Conservation (phyloP, 23 tunicate species). For the Botrylloides violaceus region DNA sequence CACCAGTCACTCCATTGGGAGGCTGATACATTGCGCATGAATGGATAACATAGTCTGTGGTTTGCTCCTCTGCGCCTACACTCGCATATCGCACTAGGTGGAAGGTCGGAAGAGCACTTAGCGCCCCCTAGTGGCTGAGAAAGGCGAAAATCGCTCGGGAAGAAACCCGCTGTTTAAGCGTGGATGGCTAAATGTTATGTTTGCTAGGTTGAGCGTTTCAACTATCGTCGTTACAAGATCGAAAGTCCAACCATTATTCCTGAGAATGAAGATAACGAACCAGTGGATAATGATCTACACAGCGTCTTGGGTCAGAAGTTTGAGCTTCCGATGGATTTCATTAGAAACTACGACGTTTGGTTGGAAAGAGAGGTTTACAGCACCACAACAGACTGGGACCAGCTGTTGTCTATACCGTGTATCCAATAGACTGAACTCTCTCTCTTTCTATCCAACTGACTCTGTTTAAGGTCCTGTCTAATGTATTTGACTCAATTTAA, state of each 20-base stretch:
- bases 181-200: background rate
- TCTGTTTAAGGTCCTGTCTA: no score
- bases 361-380: constrained; percentile 90
- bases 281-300: constrained; percentile 83
- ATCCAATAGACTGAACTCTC: constrained; percentile 45
- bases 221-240: constrained; percentile 19
- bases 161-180: background rate
- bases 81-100: no score
- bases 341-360: constrained; percentile 79
- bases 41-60: no score
- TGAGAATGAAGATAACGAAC: constrained; percentile 31
- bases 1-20: no score
- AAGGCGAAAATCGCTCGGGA: no score
- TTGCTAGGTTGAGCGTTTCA: constrained; percentile 26
- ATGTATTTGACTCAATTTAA: no score
- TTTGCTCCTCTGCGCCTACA: no score
- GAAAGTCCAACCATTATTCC: constrained; percentile 29
- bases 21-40: no score
- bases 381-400: constrained; percentile 83
- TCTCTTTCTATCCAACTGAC: no score
- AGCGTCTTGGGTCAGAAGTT: constrained; percentile 78
- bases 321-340: constrained; percentile 69
- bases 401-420: constrained; percentile 54
- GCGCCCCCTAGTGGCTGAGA: no score
- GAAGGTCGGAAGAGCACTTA: no score